A percentile compares a stretch with the other conserved stretches of the same genome.
Evolutionary conservation across 2,888 invertebrate genomes (phyloP).

Genomic region (Brenthis daphne): DNA sequence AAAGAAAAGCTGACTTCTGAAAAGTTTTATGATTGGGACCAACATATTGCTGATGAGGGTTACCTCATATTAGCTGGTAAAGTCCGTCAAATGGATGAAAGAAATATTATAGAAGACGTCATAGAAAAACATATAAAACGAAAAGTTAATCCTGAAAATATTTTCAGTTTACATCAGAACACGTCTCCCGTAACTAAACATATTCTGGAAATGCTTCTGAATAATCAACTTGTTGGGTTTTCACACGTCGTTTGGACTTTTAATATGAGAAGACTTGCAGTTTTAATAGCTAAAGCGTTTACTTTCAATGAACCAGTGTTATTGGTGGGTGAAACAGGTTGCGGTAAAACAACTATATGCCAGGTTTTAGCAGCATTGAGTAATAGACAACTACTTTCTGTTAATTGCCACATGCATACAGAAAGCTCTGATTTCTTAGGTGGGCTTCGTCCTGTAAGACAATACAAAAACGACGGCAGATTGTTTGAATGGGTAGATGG

Average conservation of each 20-base stretch:
- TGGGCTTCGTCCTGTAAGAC: constrained; percentile 93
- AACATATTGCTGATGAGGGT: constrained; percentile 97
- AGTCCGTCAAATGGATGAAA: constrained; percentile 92
- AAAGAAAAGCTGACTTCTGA: constrained; percentile 78
- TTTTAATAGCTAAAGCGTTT: constrained; percentile 91
- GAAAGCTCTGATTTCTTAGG: constrained; percentile 99
- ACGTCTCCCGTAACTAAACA: constrained; percentile 90
- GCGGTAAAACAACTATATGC: constrained; percentile 98
- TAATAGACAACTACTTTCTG: constrained; percentile 86
- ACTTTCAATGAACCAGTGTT: constrained; percentile 96
- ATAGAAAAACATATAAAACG: constrained; percentile 91
- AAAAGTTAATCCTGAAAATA: constrained; percentile 84
- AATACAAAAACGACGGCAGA: constrained; percentile 82
- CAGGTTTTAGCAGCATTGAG: constrained; percentile 91
- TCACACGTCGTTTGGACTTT: constrained; percentile 96
- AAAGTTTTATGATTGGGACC: constrained; percentile 96
- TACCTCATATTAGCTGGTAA: constrained; percentile 96
- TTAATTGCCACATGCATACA: constrained; percentile 99
- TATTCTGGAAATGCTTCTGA: constrained; percentile 86
- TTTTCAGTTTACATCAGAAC: constrained; percentile 86
- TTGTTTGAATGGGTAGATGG: constrained; percentile 99
- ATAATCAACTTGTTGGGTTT: constrained; percentile 81
- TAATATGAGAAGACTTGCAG: constrained; percentile 92
- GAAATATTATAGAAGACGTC: constrained; percentile 89
- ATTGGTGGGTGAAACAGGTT: constrained; percentile 98